Conservation (phyloP, 1,140 invertebrate species). For the Hylyphantes graminicola region DNA sequence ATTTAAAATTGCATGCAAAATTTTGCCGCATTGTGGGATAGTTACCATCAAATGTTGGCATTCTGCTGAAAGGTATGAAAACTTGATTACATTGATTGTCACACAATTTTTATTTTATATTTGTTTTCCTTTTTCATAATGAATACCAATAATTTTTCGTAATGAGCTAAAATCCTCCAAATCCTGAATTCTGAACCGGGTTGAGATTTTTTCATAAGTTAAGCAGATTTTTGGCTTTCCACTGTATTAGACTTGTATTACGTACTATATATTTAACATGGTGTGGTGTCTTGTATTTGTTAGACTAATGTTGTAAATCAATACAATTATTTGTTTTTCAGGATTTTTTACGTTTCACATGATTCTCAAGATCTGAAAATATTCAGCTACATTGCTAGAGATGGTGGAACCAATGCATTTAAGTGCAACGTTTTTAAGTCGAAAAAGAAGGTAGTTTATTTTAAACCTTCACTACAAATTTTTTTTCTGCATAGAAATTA, state of each 20-base stretch:
- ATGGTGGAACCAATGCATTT: conserved; percentile 93
- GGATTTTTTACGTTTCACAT: conserved; percentile 99
- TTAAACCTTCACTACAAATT: neutral
- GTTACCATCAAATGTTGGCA: too few species aligned
- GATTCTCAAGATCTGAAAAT: conserved; percentile 99
- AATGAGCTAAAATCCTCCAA: too few species aligned
- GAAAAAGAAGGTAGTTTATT: conserved; percentile 83
- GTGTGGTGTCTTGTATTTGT: too few species aligned
- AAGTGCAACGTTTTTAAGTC: conserved; percentile 99
- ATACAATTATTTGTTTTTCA: conserved; percentile 39
- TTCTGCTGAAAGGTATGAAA: neutral
- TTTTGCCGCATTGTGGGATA: too few species aligned
- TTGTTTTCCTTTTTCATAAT: neutral
- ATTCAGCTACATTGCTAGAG: conserved; percentile 98
- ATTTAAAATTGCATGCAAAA: too few species aligned
- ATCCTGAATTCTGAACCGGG: too few species aligned
- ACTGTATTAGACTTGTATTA: too few species aligned
- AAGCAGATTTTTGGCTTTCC: too few species aligned
- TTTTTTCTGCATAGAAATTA: neutral
- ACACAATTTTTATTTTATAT: neutral
- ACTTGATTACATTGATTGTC: conserved; percentile 1
- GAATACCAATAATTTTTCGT: too few species aligned
- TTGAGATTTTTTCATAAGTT: too few species aligned
- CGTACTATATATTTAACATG: too few species aligned
- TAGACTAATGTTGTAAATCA: too few species aligned